Evolutionary conservation across 30 jellyfish, hydroid and myxozoan genomes (phyloP).

Genomic region (Mastigias papua): DNA sequence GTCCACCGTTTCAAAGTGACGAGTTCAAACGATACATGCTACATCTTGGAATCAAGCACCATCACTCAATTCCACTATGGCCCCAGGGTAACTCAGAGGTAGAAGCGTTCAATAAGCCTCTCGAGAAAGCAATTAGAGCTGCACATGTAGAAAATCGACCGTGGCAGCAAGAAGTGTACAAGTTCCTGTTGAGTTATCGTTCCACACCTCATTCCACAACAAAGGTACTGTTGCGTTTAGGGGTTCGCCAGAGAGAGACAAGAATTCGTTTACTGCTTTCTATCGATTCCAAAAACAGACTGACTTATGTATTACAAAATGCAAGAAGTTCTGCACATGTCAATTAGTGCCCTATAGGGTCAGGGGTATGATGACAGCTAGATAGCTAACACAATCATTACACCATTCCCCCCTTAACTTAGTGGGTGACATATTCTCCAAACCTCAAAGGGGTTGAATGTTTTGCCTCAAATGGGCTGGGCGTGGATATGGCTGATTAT

Average conservation of each 20-base stretch:
- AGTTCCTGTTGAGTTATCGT: constrained; percentile 33
- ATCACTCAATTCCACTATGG: constrained; percentile 1
- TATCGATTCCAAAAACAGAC: not conserved
- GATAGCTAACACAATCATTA: no score
- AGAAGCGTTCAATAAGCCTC: constrained; percentile 15
- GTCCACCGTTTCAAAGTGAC: no score
- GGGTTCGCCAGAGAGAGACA: not conserved
- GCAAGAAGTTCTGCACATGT: not conserved
- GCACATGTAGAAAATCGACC: not conserved
- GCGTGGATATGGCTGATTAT: not conserved
- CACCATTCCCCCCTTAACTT: no score
- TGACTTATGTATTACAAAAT: not conserved
- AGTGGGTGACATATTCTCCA: no score
- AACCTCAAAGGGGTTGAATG: not conserved
- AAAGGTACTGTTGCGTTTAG: not conserved
- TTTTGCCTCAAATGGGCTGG: not conserved
- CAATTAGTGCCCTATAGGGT: no score
- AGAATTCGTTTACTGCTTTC: not conserved
- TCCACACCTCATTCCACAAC: constrained; percentile 23
- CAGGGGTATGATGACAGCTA: no score
- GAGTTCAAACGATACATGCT: not conserved
- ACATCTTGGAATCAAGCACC: constrained; percentile 8
- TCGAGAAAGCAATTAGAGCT: not conserved
- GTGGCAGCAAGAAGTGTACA: constrained; percentile 20
- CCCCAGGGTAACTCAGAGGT: no score